Base-by-base conservation (phyloP, 2,113 vertebrate species). In the Triplophysa dalaica region DNA sequence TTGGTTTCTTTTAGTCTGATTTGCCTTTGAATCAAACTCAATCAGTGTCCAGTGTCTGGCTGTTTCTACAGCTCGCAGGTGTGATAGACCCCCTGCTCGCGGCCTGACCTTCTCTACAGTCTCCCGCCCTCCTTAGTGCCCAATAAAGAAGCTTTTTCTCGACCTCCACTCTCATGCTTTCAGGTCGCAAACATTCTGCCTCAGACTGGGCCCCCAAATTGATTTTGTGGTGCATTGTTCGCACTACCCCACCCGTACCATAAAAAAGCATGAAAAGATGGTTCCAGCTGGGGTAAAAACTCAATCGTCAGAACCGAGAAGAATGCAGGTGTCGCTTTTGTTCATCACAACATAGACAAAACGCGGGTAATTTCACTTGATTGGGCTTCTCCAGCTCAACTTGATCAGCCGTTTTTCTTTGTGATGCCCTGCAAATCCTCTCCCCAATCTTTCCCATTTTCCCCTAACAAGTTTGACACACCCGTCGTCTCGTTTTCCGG, bases 121-220 rank as follows among this genome's bases (percentile, higher is more conserved):
- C 38, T 70, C 48, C 66, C 70, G 16, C 61, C 2, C 61, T 66
- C 29, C 21, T 73, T 21, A n/a, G 14, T 26, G 74, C 72, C 61
- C 26, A 78, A 74, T 74, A 82, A 81, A 65, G 75, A 19, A 38
- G 64, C 21, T 29, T n/a, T 77, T 66, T 81, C 41, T 63, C 48
- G 6, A 24, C 48, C 8, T 41, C 12, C 16, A 5, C 41, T 70
- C 52, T 45, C 66, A 63, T 48, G 77, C 54, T 67, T 48, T 70
- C 33, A 87, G 45, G 85, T 85, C 80, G 60, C 79, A 69, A 85
- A 87, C 84, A 83, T 83, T 81, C 56, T 83, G 88, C 88, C 78
- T 52, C 82, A 45, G 62, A 45, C 52, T 33, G 66, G 62, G 10
- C 69, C 69, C 29, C 11, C 7, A 10, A 41, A 58, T 56, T 38